Evolutionary conservation across 1,140 invertebrate genomes (phyloP).

Genomic region (Colletes gigas): DNA sequence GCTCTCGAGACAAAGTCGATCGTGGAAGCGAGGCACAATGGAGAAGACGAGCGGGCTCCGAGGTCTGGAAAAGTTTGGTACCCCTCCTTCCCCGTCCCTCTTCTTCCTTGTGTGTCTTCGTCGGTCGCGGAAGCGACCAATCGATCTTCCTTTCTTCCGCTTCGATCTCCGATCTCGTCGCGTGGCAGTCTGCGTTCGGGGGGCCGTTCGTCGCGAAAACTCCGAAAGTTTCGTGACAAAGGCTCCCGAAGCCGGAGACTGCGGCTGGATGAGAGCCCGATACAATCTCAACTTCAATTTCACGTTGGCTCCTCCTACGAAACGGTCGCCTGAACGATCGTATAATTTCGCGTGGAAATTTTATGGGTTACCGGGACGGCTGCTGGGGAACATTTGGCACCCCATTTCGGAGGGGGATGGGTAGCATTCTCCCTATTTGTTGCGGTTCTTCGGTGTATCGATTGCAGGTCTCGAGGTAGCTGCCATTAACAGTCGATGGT

Average conservation of each 20-base stretch:
- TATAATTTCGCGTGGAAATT: conserved; percentile 16
- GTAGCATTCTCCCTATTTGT: not conserved
- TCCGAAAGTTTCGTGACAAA: conserved; percentile 52
- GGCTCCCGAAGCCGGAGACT: conserved; percentile 1
- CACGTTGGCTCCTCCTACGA: not conserved
- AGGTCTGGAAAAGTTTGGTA: conserved; percentile 53
- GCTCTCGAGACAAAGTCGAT: conserved; percentile 60
- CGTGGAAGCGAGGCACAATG: conserved; percentile 27
- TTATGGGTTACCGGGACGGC: conserved; percentile 19
- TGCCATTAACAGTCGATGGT: no score
- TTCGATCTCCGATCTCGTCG: conserved; percentile 52
- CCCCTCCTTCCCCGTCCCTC: not conserved
- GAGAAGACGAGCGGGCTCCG: conserved; percentile 16
- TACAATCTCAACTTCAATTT: conserved; percentile 52
- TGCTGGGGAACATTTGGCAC: not conserved
- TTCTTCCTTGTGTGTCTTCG: not conserved
- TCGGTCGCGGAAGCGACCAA: conserved; percentile 16
- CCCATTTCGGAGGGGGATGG: no score
- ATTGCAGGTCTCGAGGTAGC: no score
- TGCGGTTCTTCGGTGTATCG: not conserved
- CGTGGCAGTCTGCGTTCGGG: not conserved
- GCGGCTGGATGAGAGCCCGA: not conserved
- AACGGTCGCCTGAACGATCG: not conserved
- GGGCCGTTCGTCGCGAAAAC: conserved; percentile 44
- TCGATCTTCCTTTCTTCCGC: conserved; percentile 45